Evolutionary conservation across 2,113 vertebrate genomes (phyloP), one percentile per base, ranked within the genome.

Genomic region (Nannospalax galili): DNA sequence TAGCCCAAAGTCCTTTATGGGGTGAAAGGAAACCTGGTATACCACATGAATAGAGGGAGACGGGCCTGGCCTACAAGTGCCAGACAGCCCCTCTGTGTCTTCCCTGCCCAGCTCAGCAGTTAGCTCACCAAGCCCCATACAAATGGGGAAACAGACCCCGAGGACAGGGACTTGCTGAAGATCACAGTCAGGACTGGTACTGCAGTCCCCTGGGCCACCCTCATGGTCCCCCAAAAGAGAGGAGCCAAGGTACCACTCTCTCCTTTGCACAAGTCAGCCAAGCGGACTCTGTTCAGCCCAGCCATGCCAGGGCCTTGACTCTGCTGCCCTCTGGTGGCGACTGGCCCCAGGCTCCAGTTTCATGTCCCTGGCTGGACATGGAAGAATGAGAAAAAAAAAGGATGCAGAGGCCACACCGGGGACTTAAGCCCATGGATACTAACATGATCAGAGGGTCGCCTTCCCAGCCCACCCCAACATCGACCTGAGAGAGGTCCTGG

Each of bases 291-390:
- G 7, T 7, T 16, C 65, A 19, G 12, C n/a, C 2, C 11, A 12
- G 35, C 67, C 58, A 72, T 0, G 0, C 32, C 84, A 92, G 74
- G 32, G 56, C 91, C 95, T 97, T 58, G 97, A 19, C 86, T 95
- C 94, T 97, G 93, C 95, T 97, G 92, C 79, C 95, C 96, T 73
- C 97, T 91, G 75, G 79, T 74, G 97, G 92, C 5, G 22, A 11
- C n/a, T 16, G 19, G 2, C 64, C 32, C 52, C 30, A 1, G 9
- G 26, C 74, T 84, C 73, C 82, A 22, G 40, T 37, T 10, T 62
- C 75, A 75, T 40, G 1, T 52, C 22, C 62, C 1, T 12, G 3
- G 26, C 69, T 4, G 35, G 56, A 37, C 58, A 67, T 26, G 22
- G 32, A 56, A 35, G 42, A 37, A 16, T 28, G 15, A 56, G 52